phyloP scores from a whole-genome alignment of 1,140 invertebrate genomes.

The Drosophila lacteicornis region DNA sequence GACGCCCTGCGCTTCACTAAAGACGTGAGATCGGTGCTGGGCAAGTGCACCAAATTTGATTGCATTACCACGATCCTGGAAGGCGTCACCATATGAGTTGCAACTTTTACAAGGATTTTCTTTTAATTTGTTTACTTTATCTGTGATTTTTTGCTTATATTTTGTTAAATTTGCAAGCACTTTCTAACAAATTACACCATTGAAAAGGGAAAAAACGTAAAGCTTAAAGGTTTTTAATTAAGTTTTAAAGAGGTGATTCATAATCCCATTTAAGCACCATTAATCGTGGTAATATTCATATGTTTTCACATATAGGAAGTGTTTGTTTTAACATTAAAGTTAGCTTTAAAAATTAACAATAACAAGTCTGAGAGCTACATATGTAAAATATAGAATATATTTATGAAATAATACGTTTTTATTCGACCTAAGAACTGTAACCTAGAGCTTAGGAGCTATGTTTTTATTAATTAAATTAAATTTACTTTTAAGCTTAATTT shows the following conservation, averaged over 20 bases:
- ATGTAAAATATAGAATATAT: no score
- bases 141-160: neutral
- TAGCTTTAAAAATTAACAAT: no score
- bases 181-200: no score
- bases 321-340: neutral
- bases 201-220: no score
- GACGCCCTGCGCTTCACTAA: conserved; percentile 54
- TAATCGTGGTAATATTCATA: neutral
- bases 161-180: conserved; percentile 4
- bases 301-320: neutral
- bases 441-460: no score
- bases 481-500: no score
- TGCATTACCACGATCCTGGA: neutral
- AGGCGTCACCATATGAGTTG: neutral
- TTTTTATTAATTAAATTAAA: no score
- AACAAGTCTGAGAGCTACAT: no score
- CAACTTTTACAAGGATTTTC: neutral
- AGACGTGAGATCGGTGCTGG: conserved; percentile 54
- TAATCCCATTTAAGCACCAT: neutral
- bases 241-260: no score
- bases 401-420: no score
- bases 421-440: no score
- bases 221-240: neutral
- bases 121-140: neutral
- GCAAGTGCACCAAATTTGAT: conserved; percentile 7